A percentile compares a stretch with the other conserved stretches of the same genome.
These are phyloP conservation scores for Toxonevra muliebris DNA, from an alignment of 2,888 invertebrate genomes.

Conservation along the genomic window DNA sequence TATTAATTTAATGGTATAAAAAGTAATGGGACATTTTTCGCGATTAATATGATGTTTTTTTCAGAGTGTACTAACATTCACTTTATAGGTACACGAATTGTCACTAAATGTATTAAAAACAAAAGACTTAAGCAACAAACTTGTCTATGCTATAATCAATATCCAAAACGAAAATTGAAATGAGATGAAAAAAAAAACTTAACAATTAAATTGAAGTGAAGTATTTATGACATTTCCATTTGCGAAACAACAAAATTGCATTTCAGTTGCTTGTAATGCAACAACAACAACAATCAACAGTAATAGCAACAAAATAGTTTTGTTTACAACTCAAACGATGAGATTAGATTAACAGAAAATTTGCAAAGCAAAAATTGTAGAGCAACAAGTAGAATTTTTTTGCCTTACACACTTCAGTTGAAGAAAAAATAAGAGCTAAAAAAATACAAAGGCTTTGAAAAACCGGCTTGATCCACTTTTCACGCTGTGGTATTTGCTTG, in stretches of 20 bases:
- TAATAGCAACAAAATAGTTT: slow-evolving; percentile 28
- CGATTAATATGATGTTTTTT: no score
- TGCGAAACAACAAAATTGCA: slow-evolving; percentile 45
- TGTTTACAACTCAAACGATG: slow-evolving; percentile 29
- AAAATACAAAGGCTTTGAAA: not conserved
- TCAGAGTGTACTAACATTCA: no score
- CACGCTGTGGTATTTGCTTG: slow-evolving; percentile 1
- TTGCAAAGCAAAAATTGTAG: no score
- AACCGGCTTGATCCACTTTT: slow-evolving; percentile 11
- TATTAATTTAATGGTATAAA: no score
- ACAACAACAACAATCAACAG: slow-evolving; percentile 9
- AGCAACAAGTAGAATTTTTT: no score
- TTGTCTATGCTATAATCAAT: not conserved
- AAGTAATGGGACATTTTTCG: no score
- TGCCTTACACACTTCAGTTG: not conserved
- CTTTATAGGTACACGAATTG: slow-evolving; percentile 2
- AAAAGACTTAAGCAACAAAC: not conserved
- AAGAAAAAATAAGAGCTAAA: not conserved
- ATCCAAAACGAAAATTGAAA: not conserved
- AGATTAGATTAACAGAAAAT: slow-evolving; percentile 1
- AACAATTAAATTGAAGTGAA: slow-evolving; percentile 24
- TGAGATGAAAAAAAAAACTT: not conserved
- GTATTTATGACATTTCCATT: slow-evolving; percentile 43
- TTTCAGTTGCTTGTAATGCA: slow-evolving; percentile 21
- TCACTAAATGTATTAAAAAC: not conserved